These are phyloP conservation scores for Acanthosepion lycidas DNA, from an alignment of 2,888 invertebrate genomes.

Conservation along the genomic window DNA sequence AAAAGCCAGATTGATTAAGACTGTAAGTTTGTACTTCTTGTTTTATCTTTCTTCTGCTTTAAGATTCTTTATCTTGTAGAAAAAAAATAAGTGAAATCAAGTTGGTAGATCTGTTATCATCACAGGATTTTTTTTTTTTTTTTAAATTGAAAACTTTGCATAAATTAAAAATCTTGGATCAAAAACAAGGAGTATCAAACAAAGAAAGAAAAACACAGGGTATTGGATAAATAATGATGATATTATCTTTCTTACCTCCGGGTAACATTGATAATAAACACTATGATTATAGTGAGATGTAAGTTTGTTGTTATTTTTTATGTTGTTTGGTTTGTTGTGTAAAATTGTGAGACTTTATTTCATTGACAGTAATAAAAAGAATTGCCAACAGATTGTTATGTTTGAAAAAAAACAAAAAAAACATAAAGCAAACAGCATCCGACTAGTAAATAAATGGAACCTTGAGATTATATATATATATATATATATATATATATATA, in stretches of 20 bases:
- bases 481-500: too few relatives aligned
- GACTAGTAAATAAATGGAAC: too few relatives aligned
- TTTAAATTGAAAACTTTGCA: neutral
- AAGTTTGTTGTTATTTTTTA: slow-evolving; percentile 24
- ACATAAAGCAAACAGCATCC: neutral
- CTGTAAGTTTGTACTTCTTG: neutral
- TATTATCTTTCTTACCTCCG: neutral
- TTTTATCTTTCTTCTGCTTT: neutral
- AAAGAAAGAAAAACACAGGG: too few relatives aligned
- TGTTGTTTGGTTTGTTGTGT: slow-evolving; percentile 6
- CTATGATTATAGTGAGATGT: slow-evolving; percentile 10
- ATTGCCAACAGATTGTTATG: neutral
- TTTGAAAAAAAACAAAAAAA: neutral
- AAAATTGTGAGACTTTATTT: neutral
- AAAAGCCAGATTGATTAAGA: neutral
- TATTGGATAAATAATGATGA: neutral
- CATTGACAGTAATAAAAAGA: neutral
- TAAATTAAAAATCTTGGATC: neutral
- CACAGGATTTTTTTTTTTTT: neutral
- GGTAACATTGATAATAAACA: neutral
- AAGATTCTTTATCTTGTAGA: neutral
- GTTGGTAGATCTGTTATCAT: neutral
- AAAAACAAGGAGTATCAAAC: neutral
- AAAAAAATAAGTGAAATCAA: neutral
- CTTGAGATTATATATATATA: too few relatives aligned